Evolutionary conservation across 1,140 invertebrate genomes (phyloP).

Genomic region (Tetraneura akinire): DNA sequence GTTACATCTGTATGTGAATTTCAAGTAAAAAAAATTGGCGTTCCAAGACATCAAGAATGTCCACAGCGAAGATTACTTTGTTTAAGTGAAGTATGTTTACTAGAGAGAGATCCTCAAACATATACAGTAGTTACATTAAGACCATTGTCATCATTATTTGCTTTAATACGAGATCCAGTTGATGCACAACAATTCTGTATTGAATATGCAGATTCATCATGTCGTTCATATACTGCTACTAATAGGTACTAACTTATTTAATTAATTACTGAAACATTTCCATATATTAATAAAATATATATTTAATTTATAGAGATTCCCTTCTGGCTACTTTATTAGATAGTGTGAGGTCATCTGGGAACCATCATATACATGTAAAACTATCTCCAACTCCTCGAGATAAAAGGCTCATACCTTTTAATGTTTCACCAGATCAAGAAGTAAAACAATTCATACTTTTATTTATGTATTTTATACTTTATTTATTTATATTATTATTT

Average conservation of each 20-base stretch:
- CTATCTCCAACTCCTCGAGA: conserved; percentile 81
- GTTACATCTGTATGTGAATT: conserved; percentile 92
- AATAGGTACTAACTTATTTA: conserved; percentile 56
- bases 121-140: conserved; percentile 89
- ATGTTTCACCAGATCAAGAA: conserved; percentile 89
- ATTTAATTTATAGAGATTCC: conserved; percentile 74
- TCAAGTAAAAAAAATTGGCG: conserved; percentile 83
- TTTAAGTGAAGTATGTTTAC: conserved; percentile 89
- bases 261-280: background rate
- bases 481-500: conserved; percentile 34
- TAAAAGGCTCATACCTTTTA: conserved; percentile 84
- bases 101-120: conserved; percentile 95
- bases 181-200: conserved; percentile 93
- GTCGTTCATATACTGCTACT: conserved; percentile 82
- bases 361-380: conserved; percentile 94
- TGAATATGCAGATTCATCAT: conserved; percentile 91
- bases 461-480: background rate
- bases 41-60: conserved; percentile 71
- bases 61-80: conserved; percentile 86
- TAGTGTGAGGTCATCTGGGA: conserved; percentile 93
- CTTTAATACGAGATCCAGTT: conserved; percentile 82
- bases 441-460: conserved; percentile 56
- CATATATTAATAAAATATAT: background rate
- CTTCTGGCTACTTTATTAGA: conserved; percentile 92
- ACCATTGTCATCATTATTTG: conserved; percentile 87